A percentile compares a stretch with the other conserved stretches of the same genome.
These are phyloP conservation scores for Formica selysi DNA, from an alignment of 1,140 invertebrate genomes.

Conservation along the genomic window DNA sequence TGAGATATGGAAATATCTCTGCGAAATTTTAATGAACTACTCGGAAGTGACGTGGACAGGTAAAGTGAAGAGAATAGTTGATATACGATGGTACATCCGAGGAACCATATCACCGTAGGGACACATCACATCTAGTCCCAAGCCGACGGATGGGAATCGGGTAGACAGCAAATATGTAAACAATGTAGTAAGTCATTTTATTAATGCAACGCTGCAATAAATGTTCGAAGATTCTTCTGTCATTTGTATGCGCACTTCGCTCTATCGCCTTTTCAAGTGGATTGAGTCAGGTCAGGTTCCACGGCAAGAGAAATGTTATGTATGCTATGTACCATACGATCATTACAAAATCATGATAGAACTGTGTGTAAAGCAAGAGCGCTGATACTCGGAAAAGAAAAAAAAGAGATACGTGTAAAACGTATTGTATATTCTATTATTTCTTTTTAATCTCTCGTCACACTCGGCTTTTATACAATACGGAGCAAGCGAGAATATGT, in stretches of 20 bases:
- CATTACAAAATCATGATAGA: conserved; percentile 23
- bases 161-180: conserved; percentile 21
- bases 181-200: conserved; percentile 35
- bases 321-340: background rate
- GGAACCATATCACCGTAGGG: background rate
- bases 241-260: conserved; percentile 17
- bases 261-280: background rate
- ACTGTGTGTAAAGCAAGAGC: background rate
- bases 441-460: background rate
- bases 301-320: background rate
- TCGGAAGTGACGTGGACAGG: background rate
- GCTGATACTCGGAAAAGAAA: background rate
- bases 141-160: background rate
- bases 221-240: conserved; percentile 35
- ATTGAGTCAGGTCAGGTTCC: background rate
- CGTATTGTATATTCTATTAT: background rate
- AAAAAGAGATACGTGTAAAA: background rate
- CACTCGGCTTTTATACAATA: background rate
- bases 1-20: background rate
- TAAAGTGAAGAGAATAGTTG: background rate
- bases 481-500: background rate
- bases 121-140: conserved; percentile 14
- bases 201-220: conserved; percentile 42
- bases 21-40: conserved; percentile 12
- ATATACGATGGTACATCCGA: background rate